These are phyloP conservation scores for Portevinia maculata DNA, from an alignment of 2,888 invertebrate species.

Conservation along the genomic window DNA sequence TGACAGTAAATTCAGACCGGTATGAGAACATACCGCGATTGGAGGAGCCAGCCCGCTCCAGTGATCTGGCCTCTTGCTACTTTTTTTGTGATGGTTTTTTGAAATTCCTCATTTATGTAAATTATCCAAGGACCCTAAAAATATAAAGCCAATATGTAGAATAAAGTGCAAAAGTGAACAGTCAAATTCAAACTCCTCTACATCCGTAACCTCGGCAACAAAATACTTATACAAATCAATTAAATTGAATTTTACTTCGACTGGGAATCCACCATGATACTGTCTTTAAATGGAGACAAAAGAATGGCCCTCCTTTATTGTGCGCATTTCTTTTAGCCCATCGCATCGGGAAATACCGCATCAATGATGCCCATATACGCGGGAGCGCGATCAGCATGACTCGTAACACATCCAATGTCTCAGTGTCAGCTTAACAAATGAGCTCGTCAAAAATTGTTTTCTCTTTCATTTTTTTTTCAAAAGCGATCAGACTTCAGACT, in stretches of 20 bases:
- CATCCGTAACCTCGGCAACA: not conserved
- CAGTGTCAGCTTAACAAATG: constrained; percentile 72
- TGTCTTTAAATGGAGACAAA: constrained; percentile 31
- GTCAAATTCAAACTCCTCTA: not conserved
- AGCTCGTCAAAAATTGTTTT: constrained; percentile 56
- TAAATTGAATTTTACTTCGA: constrained; percentile 20
- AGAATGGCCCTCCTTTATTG: constrained; percentile 13
- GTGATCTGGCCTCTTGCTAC: too few relatives aligned
- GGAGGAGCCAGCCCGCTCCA: too few relatives aligned
- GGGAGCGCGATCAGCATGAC: constrained; percentile 55
- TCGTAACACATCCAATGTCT: constrained; percentile 61
- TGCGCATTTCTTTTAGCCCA: constrained; percentile 20
- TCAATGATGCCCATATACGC: constrained; percentile 14
- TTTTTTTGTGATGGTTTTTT: too few relatives aligned
- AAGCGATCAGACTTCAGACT: constrained; percentile 54
- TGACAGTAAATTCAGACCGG: too few relatives aligned
- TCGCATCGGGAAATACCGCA: constrained; percentile 3
- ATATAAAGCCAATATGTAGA: too few relatives aligned
- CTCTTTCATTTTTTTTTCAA: constrained; percentile 22
- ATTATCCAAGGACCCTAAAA: too few relatives aligned
- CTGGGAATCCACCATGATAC: constrained; percentile 22
- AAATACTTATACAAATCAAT: constrained; percentile 35
- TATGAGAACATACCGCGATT: too few relatives aligned
- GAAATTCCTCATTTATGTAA: too few relatives aligned
- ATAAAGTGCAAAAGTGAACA: not conserved